Base-by-base conservation (phyloP, 2,113 vertebrate species). In the Daubentonia madagascariensis region DNA sequence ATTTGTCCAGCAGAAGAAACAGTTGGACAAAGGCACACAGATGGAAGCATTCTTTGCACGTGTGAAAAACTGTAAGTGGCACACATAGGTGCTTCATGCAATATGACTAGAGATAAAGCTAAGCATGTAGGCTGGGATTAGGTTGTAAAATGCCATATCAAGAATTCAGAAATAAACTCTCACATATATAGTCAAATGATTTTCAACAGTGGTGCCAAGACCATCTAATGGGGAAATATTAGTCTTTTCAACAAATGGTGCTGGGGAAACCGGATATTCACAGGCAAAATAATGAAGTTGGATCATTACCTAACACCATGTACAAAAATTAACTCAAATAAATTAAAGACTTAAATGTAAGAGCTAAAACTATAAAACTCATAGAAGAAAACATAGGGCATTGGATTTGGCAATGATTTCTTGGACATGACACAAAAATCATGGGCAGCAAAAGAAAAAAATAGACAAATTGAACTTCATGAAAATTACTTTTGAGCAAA, bases 11-110 rank as follows among this genome's bases (percentile, higher is more conserved):
- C 20, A 89, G 84, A 94, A 75, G 25, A 85, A 52, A 89, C 25
- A 73, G 40, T 1, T 93, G 40, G 20, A 40, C 70, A 45, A 90
- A 75, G 17, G 37, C 8, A 48, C 4, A 54, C 17, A 79, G 6
- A 80, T 7, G 84, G 17, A 70, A 11, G 8, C 4, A 17, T 40
- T 59, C 14, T 35, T 45, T 50, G 30, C 18, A 73, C 30, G 11
- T 11, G 11, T 59, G 54, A 83, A 79, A 65, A 95, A 59, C 4
- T 20, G 22, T 52, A 18, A 0, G 13, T 2, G 14, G 59, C 23
- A 13, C 1, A 30, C 1, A 10, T 12, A 45, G 35, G 8, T n/a
- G 2, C 61, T 6, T 50, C 11, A 3, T 4, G 13, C 40, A 25
- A 1, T n/a, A 1, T 54, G 61, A 30, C 43, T 72, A 35, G 61